These are phyloP conservation scores for Sula dactylatra DNA, from an alignment of 2,113 vertebrate genomes.

Conservation along the genomic window DNA sequence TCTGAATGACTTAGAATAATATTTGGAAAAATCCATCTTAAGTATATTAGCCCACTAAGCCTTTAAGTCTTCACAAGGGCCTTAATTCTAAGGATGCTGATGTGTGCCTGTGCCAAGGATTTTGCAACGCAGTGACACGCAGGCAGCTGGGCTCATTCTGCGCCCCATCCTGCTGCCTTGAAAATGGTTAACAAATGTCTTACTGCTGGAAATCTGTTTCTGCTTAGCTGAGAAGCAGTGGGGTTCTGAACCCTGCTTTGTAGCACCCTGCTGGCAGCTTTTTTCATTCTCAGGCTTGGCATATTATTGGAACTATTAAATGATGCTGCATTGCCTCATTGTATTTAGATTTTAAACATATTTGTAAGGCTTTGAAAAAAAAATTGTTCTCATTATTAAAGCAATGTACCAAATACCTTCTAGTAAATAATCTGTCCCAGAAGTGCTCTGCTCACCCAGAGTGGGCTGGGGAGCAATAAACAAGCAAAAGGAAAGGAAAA, in stretches of 20 bases:
- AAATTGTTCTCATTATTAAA: constrained; percentile 48
- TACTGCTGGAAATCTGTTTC: constrained; percentile 57
- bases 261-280: constrained; percentile 63
- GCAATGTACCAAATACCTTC: constrained; percentile 55
- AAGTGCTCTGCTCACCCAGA: constrained; percentile 28
- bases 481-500: not conserved
- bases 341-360: constrained; percentile 70
- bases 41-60: constrained; percentile 46
- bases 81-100: constrained; percentile 32
- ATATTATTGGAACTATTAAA: constrained; percentile 60
- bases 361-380: constrained; percentile 54
- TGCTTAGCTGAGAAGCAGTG: constrained; percentile 59
- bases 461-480: not conserved
- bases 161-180: constrained; percentile 21
- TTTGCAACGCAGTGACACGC: constrained; percentile 50
- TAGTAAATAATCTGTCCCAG: constrained; percentile 61
- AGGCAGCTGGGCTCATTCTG: not conserved
- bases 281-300: constrained; percentile 67
- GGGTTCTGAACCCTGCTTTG: constrained; percentile 59
- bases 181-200: constrained; percentile 59
- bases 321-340: constrained; percentile 61
- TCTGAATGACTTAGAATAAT: constrained; percentile 59
- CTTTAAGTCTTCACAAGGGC: constrained; percentile 55
- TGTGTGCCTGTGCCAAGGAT: not conserved
- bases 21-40: constrained; percentile 55